Evolutionary conservation across 2,888 invertebrate species (phyloP).

Genomic region (Baronia brevicornis): DNA sequence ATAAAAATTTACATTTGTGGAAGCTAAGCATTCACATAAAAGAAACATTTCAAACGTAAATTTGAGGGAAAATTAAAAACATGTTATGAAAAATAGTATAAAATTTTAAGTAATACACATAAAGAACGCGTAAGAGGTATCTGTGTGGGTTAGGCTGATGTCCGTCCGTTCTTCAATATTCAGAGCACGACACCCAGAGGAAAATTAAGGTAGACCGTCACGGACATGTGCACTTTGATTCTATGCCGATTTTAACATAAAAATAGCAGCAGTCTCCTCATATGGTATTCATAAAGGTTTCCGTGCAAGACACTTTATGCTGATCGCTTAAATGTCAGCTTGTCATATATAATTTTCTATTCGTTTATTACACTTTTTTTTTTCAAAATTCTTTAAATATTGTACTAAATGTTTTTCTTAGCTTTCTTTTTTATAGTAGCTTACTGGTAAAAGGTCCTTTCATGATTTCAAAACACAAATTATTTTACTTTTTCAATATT

Average conservation of each 20-base stretch:
- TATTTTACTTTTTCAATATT: too few relatives aligned
- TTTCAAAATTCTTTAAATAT: conserved; percentile 9
- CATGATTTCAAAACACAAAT: too few relatives aligned
- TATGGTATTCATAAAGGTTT: conserved; percentile 58
- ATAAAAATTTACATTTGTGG: too few relatives aligned
- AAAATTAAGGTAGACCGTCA: conserved; percentile 66
- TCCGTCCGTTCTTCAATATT: conserved; percentile 56
- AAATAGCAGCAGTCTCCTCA: conserved; percentile 47
- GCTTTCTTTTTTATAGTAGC: too few relatives aligned
- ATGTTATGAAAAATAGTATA: too few relatives aligned
- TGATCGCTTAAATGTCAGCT: conserved; percentile 33
- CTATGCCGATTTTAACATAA: conserved; percentile 58
- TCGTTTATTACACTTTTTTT: conserved; percentile 10
- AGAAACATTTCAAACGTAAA: too few relatives aligned
- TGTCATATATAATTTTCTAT: conserved; percentile 22
- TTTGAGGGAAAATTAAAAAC: too few relatives aligned
- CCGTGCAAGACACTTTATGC: conserved; percentile 39
- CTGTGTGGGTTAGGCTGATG: conserved; percentile 44
- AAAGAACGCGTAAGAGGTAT: conserved; percentile 42
- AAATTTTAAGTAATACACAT: conserved; percentile 44
- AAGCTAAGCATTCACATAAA: too few relatives aligned
- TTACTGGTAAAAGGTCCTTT: too few relatives aligned
- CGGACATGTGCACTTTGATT: conserved; percentile 66
- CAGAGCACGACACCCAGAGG: conserved; percentile 45
- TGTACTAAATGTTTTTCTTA: background rate